Evolutionary conservation across 2,113 vertebrate genomes (phyloP).

Genomic region (Sitta europaea): DNA sequence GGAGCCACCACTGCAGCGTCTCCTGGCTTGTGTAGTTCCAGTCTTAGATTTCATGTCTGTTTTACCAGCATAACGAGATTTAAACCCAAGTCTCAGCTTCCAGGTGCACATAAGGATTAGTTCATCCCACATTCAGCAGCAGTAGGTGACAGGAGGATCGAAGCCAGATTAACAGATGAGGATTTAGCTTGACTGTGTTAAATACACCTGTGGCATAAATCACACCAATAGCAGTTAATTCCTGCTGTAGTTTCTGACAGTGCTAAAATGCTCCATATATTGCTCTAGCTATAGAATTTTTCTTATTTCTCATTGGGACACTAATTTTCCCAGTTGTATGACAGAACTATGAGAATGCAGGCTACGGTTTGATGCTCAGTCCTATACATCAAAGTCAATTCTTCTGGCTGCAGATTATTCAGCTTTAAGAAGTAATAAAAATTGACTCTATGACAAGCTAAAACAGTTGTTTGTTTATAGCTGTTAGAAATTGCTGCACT

Average conservation of each 20-base stretch:
- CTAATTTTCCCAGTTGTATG: background rate
- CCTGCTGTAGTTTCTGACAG: background rate
- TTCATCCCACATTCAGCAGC: conserved; percentile 14
- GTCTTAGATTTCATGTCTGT: background rate
- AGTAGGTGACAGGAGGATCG: conserved; percentile 10
- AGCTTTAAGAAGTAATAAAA: conserved; percentile 26
- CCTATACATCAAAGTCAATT: background rate
- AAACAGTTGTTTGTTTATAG: background rate
- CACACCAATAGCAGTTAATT: background rate
- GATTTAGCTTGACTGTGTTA: conserved; percentile 32
- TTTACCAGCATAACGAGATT: background rate
- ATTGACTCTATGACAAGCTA: background rate
- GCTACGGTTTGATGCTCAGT: background rate
- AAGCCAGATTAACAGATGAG: conserved; percentile 32
- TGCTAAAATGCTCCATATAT: background rate
- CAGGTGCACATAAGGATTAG: conserved; percentile 18
- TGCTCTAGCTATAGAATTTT: background rate
- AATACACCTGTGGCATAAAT: conserved; percentile 7
- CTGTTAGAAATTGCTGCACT: background rate
- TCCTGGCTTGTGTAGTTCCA: background rate
- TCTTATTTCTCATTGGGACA: background rate
- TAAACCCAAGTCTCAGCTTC: background rate
- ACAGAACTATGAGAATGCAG: background rate
- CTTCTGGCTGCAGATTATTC: background rate
- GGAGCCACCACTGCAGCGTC: no score